Evolutionary conservation across 37 sponge, comb jelly and placozoan species (phyloP), one percentile per base, ranked within the genome.

Genomic region (Eunapius fragilis): DNA sequence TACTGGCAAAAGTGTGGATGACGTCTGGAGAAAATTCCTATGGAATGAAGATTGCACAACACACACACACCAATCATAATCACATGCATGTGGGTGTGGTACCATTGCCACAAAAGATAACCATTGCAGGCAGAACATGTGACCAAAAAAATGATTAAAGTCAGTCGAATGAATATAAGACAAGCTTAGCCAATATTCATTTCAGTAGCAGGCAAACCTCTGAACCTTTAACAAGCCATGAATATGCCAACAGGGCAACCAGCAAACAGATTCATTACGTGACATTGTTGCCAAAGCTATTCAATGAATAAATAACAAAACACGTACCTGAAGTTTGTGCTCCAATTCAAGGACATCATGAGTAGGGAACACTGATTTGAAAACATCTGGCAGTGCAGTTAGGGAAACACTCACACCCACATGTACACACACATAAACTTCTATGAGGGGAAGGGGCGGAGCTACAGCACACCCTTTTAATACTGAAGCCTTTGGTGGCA

Each of bases 1-100:
- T 58, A 0, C 71, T 28, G 31, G 82, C 82, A 36, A 70, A 85
- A 0, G 3, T 25, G 73, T 27, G 47, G 79, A 89, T 73, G 13
- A 84, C 45, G 0, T 83, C 83, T 24, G 67, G 49, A 26, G 88
- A 88, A 26, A 88, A 45, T 7, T 67, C 70, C 88, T 88, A 47
- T 67, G 30, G 30, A 23, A 68, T 28, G 72, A 71, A 34, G 36
- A 19, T 31, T 33, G 36, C 27, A 47, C 5, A 4, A 6, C 7
- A 27, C 27, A 28, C 27, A 25, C 71, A 25, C 41, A 9, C 5
- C 41, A 2, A 41, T 41, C 41, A 41, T 41, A 6, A n/a, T 41
- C 3, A 31, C 23, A 24, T 26, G 30, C 33, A 75, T 2, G 79
- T 4, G 79, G n/a, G 25, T 45, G 79, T 36, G 50, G 79, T n/a